Percentiles rank a stretch among this genome's conserved stretches.
These are phyloP conservation scores for Laupala kohalensis DNA, from an alignment of 1,140 invertebrate genomes.

Conservation along the genomic window DNA sequence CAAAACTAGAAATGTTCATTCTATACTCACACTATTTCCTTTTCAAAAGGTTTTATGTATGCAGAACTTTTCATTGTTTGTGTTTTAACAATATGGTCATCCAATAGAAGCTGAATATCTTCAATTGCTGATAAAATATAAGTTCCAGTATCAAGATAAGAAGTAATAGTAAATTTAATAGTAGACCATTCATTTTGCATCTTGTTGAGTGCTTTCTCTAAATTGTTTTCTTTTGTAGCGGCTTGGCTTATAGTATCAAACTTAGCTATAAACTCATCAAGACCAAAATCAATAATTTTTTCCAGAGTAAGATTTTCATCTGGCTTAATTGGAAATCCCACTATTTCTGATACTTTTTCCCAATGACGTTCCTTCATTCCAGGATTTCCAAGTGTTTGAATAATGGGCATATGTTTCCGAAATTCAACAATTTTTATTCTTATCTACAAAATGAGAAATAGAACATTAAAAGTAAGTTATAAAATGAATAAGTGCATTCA, in stretches of 20 bases:
- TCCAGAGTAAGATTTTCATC: conserved; percentile 72
- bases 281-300: conserved; percentile 79
- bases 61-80: conserved; percentile 96
- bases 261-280: conserved; percentile 79
- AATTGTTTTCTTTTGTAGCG: conserved; percentile 86
- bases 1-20: neutral
- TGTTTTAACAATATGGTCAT: conserved; percentile 93
- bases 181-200: conserved; percentile 90
- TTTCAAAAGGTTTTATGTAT: conserved; percentile 90
- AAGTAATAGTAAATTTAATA: conserved; percentile 63
- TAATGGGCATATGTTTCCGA: conserved; percentile 77
- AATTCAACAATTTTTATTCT: conserved; percentile 75
- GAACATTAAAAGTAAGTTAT: too few relatives aligned
- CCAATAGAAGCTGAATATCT: conserved; percentile 87
- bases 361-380: conserved; percentile 86
- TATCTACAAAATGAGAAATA: too few relatives aligned
- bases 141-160: conserved; percentile 76
- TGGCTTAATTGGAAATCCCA: conserved; percentile 82
- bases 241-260: conserved; percentile 89
- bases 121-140: conserved; percentile 82
- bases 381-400: conserved; percentile 86
- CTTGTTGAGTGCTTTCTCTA: conserved; percentile 77
- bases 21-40: conserved; percentile 59
- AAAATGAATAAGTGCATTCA: neutral
- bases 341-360: conserved; percentile 90